A percentile compares a stretch with the other conserved stretches of the same genome.
Evolutionary conservation across 2,113 vertebrate species (phyloP).

Genomic region (Larimichthys crocea): DNA sequence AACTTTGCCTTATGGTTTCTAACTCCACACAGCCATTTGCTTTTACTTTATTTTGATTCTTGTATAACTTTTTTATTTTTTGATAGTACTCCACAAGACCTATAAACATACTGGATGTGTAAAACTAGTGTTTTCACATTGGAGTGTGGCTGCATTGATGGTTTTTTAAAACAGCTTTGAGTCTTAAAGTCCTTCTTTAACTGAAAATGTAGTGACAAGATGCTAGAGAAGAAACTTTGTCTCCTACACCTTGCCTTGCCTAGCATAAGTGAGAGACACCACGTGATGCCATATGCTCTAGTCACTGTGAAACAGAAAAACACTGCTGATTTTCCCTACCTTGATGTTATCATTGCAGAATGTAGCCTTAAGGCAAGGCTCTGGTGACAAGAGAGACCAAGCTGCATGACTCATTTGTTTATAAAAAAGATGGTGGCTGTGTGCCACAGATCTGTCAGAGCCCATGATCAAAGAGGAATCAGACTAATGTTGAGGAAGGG

Average conservation of each 20-base stretch:
- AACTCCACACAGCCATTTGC: not conserved
- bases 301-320: slow-evolving; percentile 21
- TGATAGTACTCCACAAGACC: not conserved
- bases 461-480: slow-evolving; percentile 67
- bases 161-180: not conserved
- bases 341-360: slow-evolving; percentile 47
- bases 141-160: not conserved
- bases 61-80: not conserved
- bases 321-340: slow-evolving; percentile 13
- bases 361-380: slow-evolving; percentile 46
- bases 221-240: not conserved
- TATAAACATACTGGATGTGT: not conserved
- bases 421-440: slow-evolving; percentile 65
- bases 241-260: not conserved
- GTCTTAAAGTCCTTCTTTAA: not conserved
- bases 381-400: slow-evolving; percentile 40
- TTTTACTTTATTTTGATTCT: not conserved
- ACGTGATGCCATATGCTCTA: slow-evolving; percentile 4
- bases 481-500: slow-evolving; percentile 53
- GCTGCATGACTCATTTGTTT: slow-evolving; percentile 69
- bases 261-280: not conserved
- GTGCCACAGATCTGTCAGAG: slow-evolving; percentile 69
- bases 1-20: not conserved
- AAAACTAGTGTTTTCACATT: not conserved
- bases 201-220: not conserved